These are phyloP conservation scores for Calycopis cecrops DNA, from an alignment of 1,140 invertebrate species.

Conservation along the genomic window DNA sequence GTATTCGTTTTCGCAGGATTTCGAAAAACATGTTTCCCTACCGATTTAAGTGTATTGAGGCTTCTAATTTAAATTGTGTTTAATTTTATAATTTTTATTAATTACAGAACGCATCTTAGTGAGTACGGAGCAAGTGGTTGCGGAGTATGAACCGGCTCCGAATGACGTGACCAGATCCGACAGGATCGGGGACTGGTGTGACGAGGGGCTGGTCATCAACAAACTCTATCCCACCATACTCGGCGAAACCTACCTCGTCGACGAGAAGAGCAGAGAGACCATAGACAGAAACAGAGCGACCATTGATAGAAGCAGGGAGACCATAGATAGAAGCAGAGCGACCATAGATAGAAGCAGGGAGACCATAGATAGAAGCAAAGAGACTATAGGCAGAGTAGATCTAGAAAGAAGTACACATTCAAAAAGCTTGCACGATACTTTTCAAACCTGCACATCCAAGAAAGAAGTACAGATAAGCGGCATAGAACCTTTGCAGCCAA, in stretches of 20 bases:
- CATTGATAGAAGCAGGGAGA: constrained; percentile 20
- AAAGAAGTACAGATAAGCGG: constrained; percentile 57
- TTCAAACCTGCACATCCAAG: constrained; percentile 49
- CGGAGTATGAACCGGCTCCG: constrained; percentile 73
- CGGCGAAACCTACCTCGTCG: constrained; percentile 42
- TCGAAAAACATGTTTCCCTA: too few relatives aligned
- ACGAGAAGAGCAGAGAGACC: constrained; percentile 31
- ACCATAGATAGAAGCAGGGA: background rate
- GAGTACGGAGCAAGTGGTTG: constrained; percentile 75
- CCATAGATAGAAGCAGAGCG: background rate
- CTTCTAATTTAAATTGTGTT: too few relatives aligned
- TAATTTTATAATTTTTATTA: background rate
- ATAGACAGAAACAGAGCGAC: constrained; percentile 31
- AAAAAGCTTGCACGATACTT: constrained; percentile 32
- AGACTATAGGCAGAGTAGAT: background rate
- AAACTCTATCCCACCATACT: constrained; percentile 64
- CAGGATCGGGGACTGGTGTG: constrained; percentile 64
- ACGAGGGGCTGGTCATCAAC: constrained; percentile 54
- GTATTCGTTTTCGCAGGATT: too few relatives aligned
- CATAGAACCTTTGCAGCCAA: constrained; percentile 49
- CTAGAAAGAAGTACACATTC: constrained; percentile 14
- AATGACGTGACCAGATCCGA: constrained; percentile 51
- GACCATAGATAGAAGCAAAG: background rate
- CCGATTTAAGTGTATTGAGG: too few relatives aligned
- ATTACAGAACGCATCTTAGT: constrained; percentile 79